Percentiles rank a stretch among this genome's conserved stretches.
Conservation (phyloP, 2,113 vertebrate genomes). For the Actenoides lindsayi region DNA sequence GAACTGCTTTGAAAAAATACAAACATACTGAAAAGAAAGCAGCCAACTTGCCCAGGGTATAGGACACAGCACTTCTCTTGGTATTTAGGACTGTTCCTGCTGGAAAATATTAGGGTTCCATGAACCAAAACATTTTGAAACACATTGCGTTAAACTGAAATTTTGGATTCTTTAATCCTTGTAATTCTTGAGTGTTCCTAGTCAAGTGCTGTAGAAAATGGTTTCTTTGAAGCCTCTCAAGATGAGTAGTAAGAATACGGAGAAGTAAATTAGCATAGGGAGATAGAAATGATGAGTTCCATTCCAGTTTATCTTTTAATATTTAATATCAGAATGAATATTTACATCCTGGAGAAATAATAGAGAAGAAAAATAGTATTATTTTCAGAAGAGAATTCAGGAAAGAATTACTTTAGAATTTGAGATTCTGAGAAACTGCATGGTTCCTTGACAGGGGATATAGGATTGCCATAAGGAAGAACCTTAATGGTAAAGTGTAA, state of each 20-base stretch:
- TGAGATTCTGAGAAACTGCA: background rate
- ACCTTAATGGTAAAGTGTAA: background rate
- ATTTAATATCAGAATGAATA: slow-evolving; percentile 26
- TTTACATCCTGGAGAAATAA: background rate
- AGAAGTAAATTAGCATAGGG: background rate
- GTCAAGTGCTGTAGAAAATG: background rate
- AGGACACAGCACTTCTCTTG: background rate
- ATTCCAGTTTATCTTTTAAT: background rate
- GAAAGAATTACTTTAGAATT: background rate
- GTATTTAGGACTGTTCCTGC: background rate
- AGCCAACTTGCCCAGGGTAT: background rate
- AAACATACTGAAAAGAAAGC: background rate
- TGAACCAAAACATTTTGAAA: background rate
- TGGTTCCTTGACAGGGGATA: background rate
- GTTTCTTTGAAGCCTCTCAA: background rate
- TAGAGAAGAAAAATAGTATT: background rate
- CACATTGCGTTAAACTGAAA: background rate
- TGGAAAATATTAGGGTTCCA: background rate
- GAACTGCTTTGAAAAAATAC: background rate
- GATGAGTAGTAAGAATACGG: background rate
- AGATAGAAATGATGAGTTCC: background rate
- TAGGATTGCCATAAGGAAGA: background rate
- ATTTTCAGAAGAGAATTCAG: background rate
- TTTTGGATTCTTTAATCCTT: background rate
- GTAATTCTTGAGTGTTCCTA: background rate